A percentile compares a stretch with the other conserved stretches of the same genome.
These are phyloP conservation scores for Candidula unifasciata DNA, from an alignment of 2,888 invertebrate genomes.

Conservation along the genomic window DNA sequence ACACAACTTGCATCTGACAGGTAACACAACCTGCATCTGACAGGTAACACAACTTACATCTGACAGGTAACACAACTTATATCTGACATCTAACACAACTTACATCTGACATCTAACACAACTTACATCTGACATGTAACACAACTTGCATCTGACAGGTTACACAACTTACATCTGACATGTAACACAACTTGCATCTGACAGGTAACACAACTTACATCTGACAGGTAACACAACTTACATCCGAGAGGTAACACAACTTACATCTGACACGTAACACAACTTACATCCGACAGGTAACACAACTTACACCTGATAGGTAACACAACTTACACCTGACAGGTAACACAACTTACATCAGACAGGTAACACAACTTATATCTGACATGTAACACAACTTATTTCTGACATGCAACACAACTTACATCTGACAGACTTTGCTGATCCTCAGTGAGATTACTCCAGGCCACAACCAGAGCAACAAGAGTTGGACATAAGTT, in stretches of 20 bases:
- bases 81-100: neutral
- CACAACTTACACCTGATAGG: no score
- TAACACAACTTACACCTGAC: no score
- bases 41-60: no score
- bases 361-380: neutral
- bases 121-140: no score
- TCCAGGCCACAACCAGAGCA: slow-evolving; percentile 57
- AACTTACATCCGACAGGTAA: no score
- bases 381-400: neutral
- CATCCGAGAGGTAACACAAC: no score
- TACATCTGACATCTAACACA: neutral
- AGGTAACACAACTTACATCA: neutral
- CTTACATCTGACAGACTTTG: slow-evolving; percentile 37
- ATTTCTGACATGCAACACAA: slow-evolving; percentile 15
- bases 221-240: neutral
- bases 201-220: neutral
- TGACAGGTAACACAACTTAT: neutral
- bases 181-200: neutral
- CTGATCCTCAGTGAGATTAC: slow-evolving; percentile 33
- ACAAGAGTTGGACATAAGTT: slow-evolving; percentile 68
- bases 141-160: slow-evolving; percentile 29
- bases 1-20: no score
- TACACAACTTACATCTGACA: no score
- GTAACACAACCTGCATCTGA: no score
- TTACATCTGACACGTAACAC: no score